Evolutionary conservation across 2,888 invertebrate genomes (phyloP), one percentile per base, ranked within the genome.

Genomic region (Incurvaria masculella): DNA sequence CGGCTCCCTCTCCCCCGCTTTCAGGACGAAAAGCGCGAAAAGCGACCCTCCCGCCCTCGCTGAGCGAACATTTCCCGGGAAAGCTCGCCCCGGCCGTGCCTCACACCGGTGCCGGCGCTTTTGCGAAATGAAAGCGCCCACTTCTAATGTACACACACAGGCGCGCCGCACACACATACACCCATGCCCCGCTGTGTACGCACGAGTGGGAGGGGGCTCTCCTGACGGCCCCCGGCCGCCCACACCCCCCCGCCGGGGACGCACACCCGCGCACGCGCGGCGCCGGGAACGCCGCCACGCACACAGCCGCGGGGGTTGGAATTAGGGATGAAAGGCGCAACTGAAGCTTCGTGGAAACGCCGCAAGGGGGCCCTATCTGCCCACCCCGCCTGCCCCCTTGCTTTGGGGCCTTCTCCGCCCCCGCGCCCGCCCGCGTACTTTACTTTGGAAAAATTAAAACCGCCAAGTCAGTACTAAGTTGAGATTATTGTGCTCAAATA

Each of bases 101-200:
- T 74, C 76, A 78, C 76, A 76, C 78, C 68, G 74, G 69, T 73
- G 69, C 72, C 66, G 66, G 67, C 74, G 76, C 74, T 78, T 75
- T 76, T 72, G 74, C 72, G 68, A 76, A 76, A 78, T 78, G 78
- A 76, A 76, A 76, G 76, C 75, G 74, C 68, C 73, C 76, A 73
- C 75, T 78, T 75, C 75, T 76, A 76, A 76, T 76, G 75, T 75
- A 78, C 76, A 66, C 69, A 61, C 64, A 76, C 76, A 68, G 66
- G 33, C 62, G 61, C 59, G 59, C 61, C 62, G 68, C 66, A 66
- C 59, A 61, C 65, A 63, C 62, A 66, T 68, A 68, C 68, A 68
- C 72, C 69, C 68, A 59, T 56, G 57, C 64, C 59, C 65, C 66
- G 63, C 39, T 21, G 42, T n/a, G 33, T 33, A 33, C 8, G 14